A percentile compares a stretch with the other conserved stretches of the same genome.
phyloP scores from a whole-genome alignment of 2,113 vertebrate genomes.

The Percina caprodes region DNA sequence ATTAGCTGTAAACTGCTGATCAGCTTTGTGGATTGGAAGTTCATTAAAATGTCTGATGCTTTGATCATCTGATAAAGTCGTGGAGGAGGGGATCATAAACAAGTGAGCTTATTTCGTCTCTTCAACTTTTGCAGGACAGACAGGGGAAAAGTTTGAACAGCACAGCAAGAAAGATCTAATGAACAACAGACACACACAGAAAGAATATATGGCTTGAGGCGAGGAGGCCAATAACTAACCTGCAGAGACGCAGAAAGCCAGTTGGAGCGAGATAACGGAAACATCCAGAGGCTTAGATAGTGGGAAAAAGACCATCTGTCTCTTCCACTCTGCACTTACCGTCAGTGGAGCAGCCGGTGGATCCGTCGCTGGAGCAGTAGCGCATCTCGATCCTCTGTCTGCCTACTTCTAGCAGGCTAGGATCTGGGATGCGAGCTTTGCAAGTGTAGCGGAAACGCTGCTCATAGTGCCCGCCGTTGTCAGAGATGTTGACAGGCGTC shows the following conservation, averaged over 20 bases:
- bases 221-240: slow-evolving; percentile 39
- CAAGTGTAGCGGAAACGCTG: slow-evolving; percentile 97
- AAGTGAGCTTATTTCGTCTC: slow-evolving; percentile 21
- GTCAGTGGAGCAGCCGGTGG: slow-evolving; percentile 94
- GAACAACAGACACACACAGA: slow-evolving; percentile 31
- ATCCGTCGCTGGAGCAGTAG: slow-evolving; percentile 95
- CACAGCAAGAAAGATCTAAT: slow-evolving; percentile 4
- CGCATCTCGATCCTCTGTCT: slow-evolving; percentile 98
- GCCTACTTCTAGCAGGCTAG: slow-evolving; percentile 92
- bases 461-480: slow-evolving; percentile 96
- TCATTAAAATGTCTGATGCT: slow-evolving; percentile 70
- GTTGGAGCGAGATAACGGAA: slow-evolving; percentile 42
- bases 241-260: slow-evolving; percentile 36
- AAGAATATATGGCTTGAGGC: slow-evolving; percentile 32
- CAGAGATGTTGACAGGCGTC: slow-evolving; percentile 96
- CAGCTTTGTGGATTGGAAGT: slow-evolving; percentile 67
- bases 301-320: slow-evolving; percentile 46
- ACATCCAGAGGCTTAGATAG: slow-evolving; percentile 39
- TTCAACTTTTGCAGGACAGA: slow-evolving; percentile 44
- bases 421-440: slow-evolving; percentile 92
- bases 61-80: slow-evolving; percentile 56
- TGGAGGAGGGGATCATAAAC: slow-evolving; percentile 21
- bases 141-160: slow-evolving; percentile 28
- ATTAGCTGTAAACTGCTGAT: slow-evolving; percentile 48
- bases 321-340: slow-evolving; percentile 83